These are phyloP conservation scores for Dendrolimus kikuchii DNA, from an alignment of 1,140 invertebrate species.

Conservation along the genomic window DNA sequence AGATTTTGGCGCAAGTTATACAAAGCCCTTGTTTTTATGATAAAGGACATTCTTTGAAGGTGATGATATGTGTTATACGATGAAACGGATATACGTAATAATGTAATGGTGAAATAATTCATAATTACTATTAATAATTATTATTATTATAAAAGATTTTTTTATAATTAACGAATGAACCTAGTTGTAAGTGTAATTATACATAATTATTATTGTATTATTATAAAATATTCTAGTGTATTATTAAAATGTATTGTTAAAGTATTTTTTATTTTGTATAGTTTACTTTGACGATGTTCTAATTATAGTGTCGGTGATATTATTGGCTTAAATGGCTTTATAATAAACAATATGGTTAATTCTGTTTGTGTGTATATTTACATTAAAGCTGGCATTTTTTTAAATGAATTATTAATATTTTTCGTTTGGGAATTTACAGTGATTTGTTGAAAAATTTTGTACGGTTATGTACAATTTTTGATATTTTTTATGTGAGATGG, in stretches of 20 bases:
- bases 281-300: slow-evolving; percentile 19
- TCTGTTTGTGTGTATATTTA: background rate
- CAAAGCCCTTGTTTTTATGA: background rate
- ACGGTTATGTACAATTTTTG: too few species aligned
- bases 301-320: slow-evolving; percentile 28
- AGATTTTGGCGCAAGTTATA: too few species aligned
- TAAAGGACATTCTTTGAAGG: slow-evolving; percentile 4
- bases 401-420: too few species aligned
- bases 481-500: too few species aligned
- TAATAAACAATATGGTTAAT: slow-evolving; percentile 8
- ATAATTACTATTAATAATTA: slow-evolving; percentile 15
- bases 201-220: slow-evolving; percentile 41
- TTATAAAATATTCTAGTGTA: slow-evolving; percentile 36
- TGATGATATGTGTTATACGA: slow-evolving; percentile 49
- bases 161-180: slow-evolving; percentile 27
- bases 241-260: slow-evolving; percentile 45
- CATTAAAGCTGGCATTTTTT: background rate
- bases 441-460: too few species aligned
- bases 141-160: slow-evolving; percentile 30
- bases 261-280: slow-evolving; percentile 26
- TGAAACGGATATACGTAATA: slow-evolving; percentile 64
- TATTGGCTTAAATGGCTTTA: slow-evolving; percentile 31
- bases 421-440: too few species aligned
- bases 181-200: slow-evolving; percentile 38
- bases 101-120: slow-evolving; percentile 29